Evolutionary conservation across 2,888 invertebrate genomes (phyloP).

Genomic region (Isotomurus palustris): DNA sequence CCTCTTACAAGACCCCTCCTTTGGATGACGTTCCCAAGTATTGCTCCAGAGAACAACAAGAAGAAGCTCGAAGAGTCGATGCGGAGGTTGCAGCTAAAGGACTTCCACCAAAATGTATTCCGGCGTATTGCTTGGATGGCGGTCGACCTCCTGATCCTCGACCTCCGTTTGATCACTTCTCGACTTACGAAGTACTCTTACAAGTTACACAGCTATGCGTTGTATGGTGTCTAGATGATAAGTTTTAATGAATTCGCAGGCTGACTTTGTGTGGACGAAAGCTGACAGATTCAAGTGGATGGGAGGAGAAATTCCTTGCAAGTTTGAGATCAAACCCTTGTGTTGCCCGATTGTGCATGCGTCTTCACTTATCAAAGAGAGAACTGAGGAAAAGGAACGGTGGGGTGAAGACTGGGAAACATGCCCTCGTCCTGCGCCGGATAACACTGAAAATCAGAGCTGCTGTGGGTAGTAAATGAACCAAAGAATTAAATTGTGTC

Average conservation of each 20-base stretch:
- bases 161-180: slow-evolving; percentile 44
- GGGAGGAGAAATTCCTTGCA: slow-evolving; percentile 41
- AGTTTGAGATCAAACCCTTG: slow-evolving; percentile 36
- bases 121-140: slow-evolving; percentile 41
- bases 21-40: slow-evolving; percentile 36
- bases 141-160: slow-evolving; percentile 40
- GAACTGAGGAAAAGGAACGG: slow-evolving; percentile 45
- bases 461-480: too few relatives aligned
- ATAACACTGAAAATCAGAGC: not conserved
- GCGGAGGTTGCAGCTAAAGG: slow-evolving; percentile 30
- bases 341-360: slow-evolving; percentile 34
- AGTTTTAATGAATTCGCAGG: slow-evolving; percentile 14
- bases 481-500: too few relatives aligned
- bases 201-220: not conserved
- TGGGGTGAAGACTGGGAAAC: slow-evolving; percentile 45
- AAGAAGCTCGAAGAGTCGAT: slow-evolving; percentile 32
- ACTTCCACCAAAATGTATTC: slow-evolving; percentile 36
- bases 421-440: too few relatives aligned
- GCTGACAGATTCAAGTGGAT: slow-evolving; percentile 26
- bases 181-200: slow-evolving; percentile 36
- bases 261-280: slow-evolving; percentile 41
- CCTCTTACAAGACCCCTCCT: slow-evolving; percentile 39
- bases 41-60: slow-evolving; percentile 36
- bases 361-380: slow-evolving; percentile 28
- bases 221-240: not conserved